Base-by-base conservation (phyloP, 2,797 vertebrate species). In the Rhinoraja longicauda region DNA sequence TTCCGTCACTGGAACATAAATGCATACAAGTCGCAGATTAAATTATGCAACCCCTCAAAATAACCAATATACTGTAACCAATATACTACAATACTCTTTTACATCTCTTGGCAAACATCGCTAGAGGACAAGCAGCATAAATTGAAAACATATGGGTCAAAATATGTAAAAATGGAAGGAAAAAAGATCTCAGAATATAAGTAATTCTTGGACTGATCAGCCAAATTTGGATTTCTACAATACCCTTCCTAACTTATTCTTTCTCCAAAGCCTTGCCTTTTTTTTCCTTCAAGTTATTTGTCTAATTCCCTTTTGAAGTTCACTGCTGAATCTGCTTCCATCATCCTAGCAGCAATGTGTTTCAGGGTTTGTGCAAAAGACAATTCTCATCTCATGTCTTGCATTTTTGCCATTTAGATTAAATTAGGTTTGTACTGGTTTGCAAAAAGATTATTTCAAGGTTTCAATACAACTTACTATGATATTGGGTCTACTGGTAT, bases 1-100 rank as follows among this genome's bases (percentile, higher is more conserved):
- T 91, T 97, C 94, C 93, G 97, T 95, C 90, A 98, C 98, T 96
- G 96, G 57, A 94, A 73, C 36, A 92, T 39, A 73, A 73, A 24
- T 73, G 4, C 17, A 73, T 73, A 53, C 45, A 90, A 90, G 62
- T 32, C 62, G 26, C 59, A 21, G 10, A 24, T 7, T 39, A 26
- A 45, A 62, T 67, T 24, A 45, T 73, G 24, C 36, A n/a, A 32
- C 36, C 45, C 45, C 39, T 36, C 39, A 72, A 90, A 53, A 15
- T 45, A 10, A 81, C 39, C 24, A 57, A 81, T 53, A 53, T 53
- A 53, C n/a, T n/a, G n/a, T n/a, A n/a, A n/a, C n/a, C n/a, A n/a
- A n/a, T n/a, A n/a, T n/a, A n/a, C n/a, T n/a, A n/a, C n/a, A n/a
- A n/a, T n/a, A n/a, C n/a, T 53, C 39, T 53, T 82, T 53, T 9